Percentiles rank a stretch among this genome's conserved stretches.
phyloP scores from a whole-genome alignment of 2,113 vertebrate species.

The Zosterops pallidus region DNA sequence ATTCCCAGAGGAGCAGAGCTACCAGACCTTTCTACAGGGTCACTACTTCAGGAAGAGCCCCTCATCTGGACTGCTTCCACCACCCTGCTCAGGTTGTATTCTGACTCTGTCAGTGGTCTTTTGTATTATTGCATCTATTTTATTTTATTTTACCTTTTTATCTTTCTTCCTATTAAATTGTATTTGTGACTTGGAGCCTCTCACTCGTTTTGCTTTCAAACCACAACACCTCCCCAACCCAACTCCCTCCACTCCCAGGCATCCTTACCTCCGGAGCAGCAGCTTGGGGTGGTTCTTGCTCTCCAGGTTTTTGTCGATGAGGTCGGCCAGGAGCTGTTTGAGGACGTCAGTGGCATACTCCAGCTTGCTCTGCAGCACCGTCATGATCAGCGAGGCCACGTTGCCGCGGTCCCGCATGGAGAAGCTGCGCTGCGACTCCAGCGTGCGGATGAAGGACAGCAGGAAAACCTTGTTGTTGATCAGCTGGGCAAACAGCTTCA shows the following conservation, averaged over 20 bases:
- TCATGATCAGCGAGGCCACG: constrained; percentile 97
- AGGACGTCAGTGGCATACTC: constrained; percentile 97
- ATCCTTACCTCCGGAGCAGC: constrained; percentile 87
- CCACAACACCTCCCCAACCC: neutral
- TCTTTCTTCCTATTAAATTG: too few relatives aligned
- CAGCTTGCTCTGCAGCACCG: constrained; percentile 94
- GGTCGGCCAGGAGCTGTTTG: constrained; percentile 94
- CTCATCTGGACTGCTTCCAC: too few relatives aligned
- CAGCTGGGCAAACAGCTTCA: constrained; percentile 95
- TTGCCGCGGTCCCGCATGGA: constrained; percentile 98
- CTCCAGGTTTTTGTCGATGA: constrained; percentile 98
- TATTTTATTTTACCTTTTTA: too few relatives aligned
- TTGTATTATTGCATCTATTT: too few relatives aligned
- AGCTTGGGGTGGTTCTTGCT: constrained; percentile 99
- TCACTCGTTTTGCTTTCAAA: too few relatives aligned
- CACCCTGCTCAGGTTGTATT: too few relatives aligned
- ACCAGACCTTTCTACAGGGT: too few relatives aligned
- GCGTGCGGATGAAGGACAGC: constrained; percentile 93
- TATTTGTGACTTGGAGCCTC: too few relatives aligned
- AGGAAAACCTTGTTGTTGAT: constrained; percentile 98
- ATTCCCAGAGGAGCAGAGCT: too few relatives aligned
- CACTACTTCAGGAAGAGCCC: too few relatives aligned
- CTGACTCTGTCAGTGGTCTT: too few relatives aligned
- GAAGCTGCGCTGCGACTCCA: constrained; percentile 95
- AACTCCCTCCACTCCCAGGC: neutral